These are phyloP conservation scores for Platerodrilus igneus DNA, from an alignment of 2,888 invertebrate genomes.

Conservation along the genomic window DNA sequence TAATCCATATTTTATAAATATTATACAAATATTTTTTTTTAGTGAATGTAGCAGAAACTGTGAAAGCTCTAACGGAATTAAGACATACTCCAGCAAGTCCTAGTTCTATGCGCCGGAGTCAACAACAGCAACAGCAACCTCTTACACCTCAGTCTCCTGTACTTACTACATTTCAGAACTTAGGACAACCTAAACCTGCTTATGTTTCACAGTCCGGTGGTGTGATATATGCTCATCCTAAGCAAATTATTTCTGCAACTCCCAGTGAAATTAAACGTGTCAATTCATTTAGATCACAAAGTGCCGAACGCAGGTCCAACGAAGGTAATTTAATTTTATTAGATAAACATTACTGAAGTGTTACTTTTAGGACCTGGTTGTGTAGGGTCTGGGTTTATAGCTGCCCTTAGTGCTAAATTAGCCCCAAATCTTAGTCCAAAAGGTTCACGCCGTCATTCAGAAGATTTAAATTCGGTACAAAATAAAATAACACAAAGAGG, in stretches of 20 bases:
- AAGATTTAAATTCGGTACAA: constrained; percentile 42
- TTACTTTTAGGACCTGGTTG: constrained; percentile 49
- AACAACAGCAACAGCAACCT: too few relatives aligned
- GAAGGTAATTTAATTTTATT: constrained; percentile 47
- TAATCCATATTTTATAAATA: too few relatives aligned
- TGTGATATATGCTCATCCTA: constrained; percentile 54
- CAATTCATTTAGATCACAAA: constrained; percentile 56
- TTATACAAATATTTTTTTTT: constrained; percentile 37
- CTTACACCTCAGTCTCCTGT: constrained; percentile 31
- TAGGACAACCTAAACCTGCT: constrained; percentile 41
- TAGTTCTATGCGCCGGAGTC: constrained; percentile 62
- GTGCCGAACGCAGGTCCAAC: constrained; percentile 54
- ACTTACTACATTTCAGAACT: constrained; percentile 44
- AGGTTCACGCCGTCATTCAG: constrained; percentile 51
- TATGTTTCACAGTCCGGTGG: constrained; percentile 45
- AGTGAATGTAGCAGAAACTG: constrained; percentile 78
- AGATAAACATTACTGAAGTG: constrained; percentile 1
- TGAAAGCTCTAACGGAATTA: constrained; percentile 77
- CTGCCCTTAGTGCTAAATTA: constrained; percentile 66
- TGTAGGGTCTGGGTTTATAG: constrained; percentile 63
- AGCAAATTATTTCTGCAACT: constrained; percentile 48
- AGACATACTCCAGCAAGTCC: constrained; percentile 86
- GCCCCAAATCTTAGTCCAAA: constrained; percentile 59
- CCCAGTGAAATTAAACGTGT: constrained; percentile 52
- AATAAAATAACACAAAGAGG: constrained; percentile 48